Evolutionary conservation across 2,797 vertebrate species (phyloP).

Genomic region (Sciaenops ocellatus): DNA sequence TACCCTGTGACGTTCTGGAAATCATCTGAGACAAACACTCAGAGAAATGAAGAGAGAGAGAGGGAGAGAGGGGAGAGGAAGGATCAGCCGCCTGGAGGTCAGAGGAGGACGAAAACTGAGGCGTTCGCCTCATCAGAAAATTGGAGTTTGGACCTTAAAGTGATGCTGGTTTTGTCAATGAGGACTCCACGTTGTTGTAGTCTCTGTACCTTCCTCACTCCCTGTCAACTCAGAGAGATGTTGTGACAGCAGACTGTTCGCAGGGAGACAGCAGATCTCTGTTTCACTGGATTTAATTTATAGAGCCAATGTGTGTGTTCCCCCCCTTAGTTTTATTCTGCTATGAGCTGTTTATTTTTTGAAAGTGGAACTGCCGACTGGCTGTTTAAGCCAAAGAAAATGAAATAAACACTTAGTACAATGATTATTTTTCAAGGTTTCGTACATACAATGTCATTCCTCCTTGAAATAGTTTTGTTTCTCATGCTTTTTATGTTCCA

Average conservation of each 20-base stretch:
- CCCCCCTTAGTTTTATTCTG: constrained; percentile 25
- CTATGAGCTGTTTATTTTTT: constrained; percentile 39
- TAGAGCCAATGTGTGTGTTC: constrained; percentile 22
- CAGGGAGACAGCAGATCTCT: constrained; percentile 47
- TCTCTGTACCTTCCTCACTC: constrained; percentile 32
- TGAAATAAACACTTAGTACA: constrained; percentile 42
- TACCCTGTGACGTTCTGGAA: constrained; percentile 93
- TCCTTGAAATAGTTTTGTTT: constrained; percentile 38
- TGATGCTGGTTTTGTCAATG: constrained; percentile 35
- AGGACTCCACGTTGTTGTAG: constrained; percentile 31
- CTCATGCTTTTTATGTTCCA: constrained; percentile 37
- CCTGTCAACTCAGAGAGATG: constrained; percentile 29
- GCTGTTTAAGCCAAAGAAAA: constrained; percentile 38
- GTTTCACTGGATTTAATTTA: constrained; percentile 64
- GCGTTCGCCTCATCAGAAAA: constrained; percentile 10
- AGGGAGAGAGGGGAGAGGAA: constrained; percentile 42
- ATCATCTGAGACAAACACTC: constrained; percentile 86
- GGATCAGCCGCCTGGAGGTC: constrained; percentile 21
- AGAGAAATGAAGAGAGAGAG: constrained; percentile 26
- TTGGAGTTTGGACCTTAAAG: constrained; percentile 15
- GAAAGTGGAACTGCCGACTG: neutral
- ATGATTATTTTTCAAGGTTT: constrained; percentile 48
- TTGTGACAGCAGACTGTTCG: constrained; percentile 14
- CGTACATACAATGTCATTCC: constrained; percentile 31
- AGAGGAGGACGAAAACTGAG: constrained; percentile 36